phyloP scores from a whole-genome alignment of 2,797 vertebrate genomes.

The Oreochromis mossambicus region DNA sequence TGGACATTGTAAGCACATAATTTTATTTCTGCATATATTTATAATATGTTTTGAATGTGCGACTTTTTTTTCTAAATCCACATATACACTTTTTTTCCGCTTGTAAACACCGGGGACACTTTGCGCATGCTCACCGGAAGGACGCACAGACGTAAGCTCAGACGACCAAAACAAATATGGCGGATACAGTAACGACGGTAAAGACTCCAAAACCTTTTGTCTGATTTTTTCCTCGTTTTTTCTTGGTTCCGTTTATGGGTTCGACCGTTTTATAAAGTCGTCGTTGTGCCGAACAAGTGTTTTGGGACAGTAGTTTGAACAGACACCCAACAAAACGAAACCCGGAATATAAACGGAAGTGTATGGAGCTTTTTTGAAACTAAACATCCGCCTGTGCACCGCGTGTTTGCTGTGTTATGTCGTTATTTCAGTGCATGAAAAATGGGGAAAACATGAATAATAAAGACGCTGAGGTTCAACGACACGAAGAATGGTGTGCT shows the following conservation, averaged over 20 bases:
- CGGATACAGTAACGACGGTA: not conserved
- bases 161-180: slow-evolving; percentile 64
- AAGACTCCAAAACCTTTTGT: not conserved
- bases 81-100: not conserved
- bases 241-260: not conserved
- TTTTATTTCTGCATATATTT: not conserved
- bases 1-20: not conserved
- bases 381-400: slow-evolving; percentile 69
- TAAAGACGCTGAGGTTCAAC: not conserved
- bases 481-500: not conserved
- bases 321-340: not conserved
- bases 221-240: not conserved
- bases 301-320: rapidly evolving
- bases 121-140: not conserved
- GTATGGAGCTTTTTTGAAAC: slow-evolving; percentile 45
- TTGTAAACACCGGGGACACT: not conserved
- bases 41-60: not conserved
- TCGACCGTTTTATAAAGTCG: not conserved
- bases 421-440: not conserved
- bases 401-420: slow-evolving; percentile 8
- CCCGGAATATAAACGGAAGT: slow-evolving; percentile 49
- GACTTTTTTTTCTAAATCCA: not conserved
- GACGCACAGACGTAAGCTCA: not conserved
- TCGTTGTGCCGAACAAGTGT: rapidly evolving
- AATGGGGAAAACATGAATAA: not conserved